Percentiles rank a stretch among this genome's conserved stretches.
Evolutionary conservation across 2,888 invertebrate species (phyloP).

Genomic region (Diarsia dahlii): DNA sequence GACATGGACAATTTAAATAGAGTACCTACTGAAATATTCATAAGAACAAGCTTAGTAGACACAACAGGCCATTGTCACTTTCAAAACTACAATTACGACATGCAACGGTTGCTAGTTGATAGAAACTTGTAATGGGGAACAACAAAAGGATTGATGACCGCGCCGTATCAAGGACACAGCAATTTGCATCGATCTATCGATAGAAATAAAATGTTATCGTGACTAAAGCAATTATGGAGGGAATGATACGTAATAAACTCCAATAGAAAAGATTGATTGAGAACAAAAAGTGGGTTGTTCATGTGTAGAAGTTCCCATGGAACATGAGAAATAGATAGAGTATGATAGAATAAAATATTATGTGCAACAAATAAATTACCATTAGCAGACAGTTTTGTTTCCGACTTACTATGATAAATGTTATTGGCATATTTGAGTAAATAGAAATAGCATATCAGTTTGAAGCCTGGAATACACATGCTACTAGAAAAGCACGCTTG

Average conservation of each 20-base stretch:
- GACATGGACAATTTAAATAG: not conserved
- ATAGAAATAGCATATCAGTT: too few relatives aligned
- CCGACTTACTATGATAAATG: too few relatives aligned
- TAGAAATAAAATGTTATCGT: constrained; percentile 76
- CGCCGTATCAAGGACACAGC: constrained; percentile 61
- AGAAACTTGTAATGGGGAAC: constrained; percentile 37
- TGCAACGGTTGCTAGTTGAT: constrained; percentile 21
- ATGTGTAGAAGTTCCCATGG: constrained; percentile 41
- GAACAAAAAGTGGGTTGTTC: constrained; percentile 28
- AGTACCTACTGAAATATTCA: not conserved
- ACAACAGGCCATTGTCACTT: constrained; percentile 44
- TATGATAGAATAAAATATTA: not conserved
- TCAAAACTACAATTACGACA: constrained; percentile 57
- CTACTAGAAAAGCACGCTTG: too few relatives aligned
- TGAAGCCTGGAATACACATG: too few relatives aligned
- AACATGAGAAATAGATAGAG: constrained; percentile 8
- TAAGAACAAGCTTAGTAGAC: constrained; percentile 22
- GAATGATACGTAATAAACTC: constrained; percentile 58
- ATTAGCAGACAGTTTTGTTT: not conserved
- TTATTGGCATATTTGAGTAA: not conserved
- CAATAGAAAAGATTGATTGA: constrained; percentile 32
- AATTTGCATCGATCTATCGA: constrained; percentile 73
- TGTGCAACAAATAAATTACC: not conserved
- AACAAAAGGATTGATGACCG: constrained; percentile 62
- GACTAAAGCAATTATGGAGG: constrained; percentile 74